Base-by-base conservation (phyloP, 2,888 invertebrate genomes). In the Lycaena phlaeas region DNA sequence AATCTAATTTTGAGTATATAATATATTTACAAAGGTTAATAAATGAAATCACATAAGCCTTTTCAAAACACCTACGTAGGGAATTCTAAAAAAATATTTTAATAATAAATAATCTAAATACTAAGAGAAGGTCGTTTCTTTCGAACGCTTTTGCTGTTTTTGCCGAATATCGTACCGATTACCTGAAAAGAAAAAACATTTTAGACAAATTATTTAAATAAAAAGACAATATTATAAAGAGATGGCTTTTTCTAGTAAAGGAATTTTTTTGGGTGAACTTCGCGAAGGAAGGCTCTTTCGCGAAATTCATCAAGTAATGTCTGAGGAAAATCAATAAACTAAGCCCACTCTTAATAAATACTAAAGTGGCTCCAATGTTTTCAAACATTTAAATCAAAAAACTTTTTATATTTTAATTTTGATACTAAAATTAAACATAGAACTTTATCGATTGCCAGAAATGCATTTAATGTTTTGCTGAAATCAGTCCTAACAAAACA, bases 51-150 rank as follows among this genome's bases (percentile, higher is more conserved):
- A 27, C 27, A 27, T 27, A 29, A 29, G 14, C 29, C 12, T 36
- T 14, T 12, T 12, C 18, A 25, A 34, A 25, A 31, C 7, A 7
- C 2, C 3, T 22, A 22, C 22, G 9, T 9, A 7, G 3, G 9
- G 9, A 5, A 22, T 5, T 12, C 25, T 26, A 36, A 14, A 3
- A 2, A 2, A 17, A 31, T 43, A 53, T 51, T 57, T 54, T 17
- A 26, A n/a, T 34, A 27, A 27, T 52, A 48, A 51, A 45, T 48
- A 50, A 45, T 43, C 87, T 87, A 92, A 86, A 92, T 92, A 70
- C 91, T 92, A 53, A 92, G 84, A 27, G 92, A 92, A 15, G 92
- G 92, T 57, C 92, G 85, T 79, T 92, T 92, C 82, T 92, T 92
- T 52, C 92, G 79, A 54, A 92, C 91, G 50, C 89, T 90, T 64